Base-by-base conservation (phyloP, 1,140 invertebrate genomes). In the Uloborus diversus region DNA sequence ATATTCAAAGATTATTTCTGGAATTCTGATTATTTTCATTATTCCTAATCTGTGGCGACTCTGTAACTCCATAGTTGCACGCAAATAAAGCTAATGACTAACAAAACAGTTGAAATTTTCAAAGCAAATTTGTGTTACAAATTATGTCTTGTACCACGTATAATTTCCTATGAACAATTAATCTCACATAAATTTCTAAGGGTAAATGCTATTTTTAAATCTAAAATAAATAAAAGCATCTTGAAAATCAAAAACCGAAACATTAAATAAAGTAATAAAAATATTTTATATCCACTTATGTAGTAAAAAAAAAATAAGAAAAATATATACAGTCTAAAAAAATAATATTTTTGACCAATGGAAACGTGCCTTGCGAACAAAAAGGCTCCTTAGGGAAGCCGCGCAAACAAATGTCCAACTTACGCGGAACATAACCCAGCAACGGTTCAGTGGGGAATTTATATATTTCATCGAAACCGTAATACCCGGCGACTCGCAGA, bases 351-450 rank as follows among this genome's bases (percentile, higher is more conserved):
- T 61, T 73, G 56, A 61, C 69, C 69, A 73, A 73, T 73, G 61
- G 57, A 35, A 61, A 73, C 69, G 69, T 73, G 69, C 69, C 25
- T 35, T n/a, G 69, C 42, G 47, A 61, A 73, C 59, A 23, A 33
- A 61, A 73, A 61, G 61, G 17, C 33, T 27, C 4, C n/a, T 47
- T 14, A n/a, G 13, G 23, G 57, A 35, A 4, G 23, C 35, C 13
- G 4, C 14, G 69, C 56, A 73, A 73, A 73, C 69, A 73, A 73
- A 73, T 73, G 69, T 61, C 69, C 69, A 25, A 61, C 69, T 59
- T 73, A 73, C 49, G n/a, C 33, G 7, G 5, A 37, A 25, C 56
- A 57, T 51, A 70, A 70, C 49, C 47, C 28, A 2, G 13, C 3
- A 17, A 73, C 49, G 56, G 69, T 47, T 61, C 69, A 49, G 47